Percentiles rank a stretch among this genome's conserved stretches.
phyloP scores from a whole-genome alignment of 2,888 invertebrate species.

The Poecilobothrus nobilitatus region DNA sequence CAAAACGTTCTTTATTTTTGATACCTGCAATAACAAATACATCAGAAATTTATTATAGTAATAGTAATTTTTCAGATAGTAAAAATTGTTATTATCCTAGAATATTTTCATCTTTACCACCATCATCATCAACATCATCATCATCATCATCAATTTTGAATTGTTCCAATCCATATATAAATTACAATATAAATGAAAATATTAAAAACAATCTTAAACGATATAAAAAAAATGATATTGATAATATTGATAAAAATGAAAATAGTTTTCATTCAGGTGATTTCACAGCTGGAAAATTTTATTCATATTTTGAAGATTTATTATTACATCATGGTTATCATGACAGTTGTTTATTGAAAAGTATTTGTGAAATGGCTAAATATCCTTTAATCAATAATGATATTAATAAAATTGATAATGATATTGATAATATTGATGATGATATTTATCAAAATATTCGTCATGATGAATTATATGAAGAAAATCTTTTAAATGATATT shows the following conservation, averaged over 20 bases:
- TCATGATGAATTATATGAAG: background rate
- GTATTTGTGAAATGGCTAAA: slow-evolving; percentile 59
- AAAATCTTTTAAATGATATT: background rate
- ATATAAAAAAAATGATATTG: background rate
- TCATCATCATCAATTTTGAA: background rate
- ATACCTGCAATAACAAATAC: background rate
- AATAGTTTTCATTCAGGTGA: slow-evolving; percentile 33
- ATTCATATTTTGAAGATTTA: slow-evolving; percentile 35
- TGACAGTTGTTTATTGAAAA: slow-evolving; percentile 55
- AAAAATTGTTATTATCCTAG: too few species aligned
- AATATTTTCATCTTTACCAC: too few species aligned
- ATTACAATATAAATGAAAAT: background rate
- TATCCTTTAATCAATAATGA: slow-evolving; percentile 51
- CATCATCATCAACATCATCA: too few species aligned
- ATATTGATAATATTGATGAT: background rate
- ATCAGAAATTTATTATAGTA: too few species aligned
- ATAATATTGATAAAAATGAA: background rate
- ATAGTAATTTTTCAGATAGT: too few species aligned
- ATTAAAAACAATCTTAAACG: background rate
- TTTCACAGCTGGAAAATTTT: slow-evolving; percentile 40
- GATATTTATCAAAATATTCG: background rate
- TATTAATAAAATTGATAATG: slow-evolving; percentile 38
- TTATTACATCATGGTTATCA: slow-evolving; percentile 35
- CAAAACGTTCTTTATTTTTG: background rate
- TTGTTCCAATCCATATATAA: slow-evolving; percentile 17